A percentile compares a stretch with the other conserved stretches of the same genome.
These are phyloP conservation scores for Coleophora deauratella DNA, from an alignment of 2,888 invertebrate genomes.

Conservation along the genomic window DNA sequence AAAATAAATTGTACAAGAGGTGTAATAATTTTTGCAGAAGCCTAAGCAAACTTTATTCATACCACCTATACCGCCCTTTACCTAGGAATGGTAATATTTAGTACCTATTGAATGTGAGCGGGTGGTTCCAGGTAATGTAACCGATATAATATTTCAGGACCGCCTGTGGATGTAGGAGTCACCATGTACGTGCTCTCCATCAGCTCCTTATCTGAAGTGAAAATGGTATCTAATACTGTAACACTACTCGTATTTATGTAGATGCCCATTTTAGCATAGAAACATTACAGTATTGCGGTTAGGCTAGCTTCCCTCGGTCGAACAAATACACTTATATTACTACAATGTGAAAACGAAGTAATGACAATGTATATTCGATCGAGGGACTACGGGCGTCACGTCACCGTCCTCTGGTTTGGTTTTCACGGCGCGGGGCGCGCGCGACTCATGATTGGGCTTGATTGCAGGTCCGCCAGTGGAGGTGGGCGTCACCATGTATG, in stretches of 20 bases:
- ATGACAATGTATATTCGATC: slow-evolving; percentile 29
- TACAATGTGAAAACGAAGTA: not conserved
- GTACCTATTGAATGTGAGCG: no score
- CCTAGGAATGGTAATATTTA: no score
- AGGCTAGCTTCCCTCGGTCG: slow-evolving; percentile 39
- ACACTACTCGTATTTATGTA: slow-evolving; percentile 39
- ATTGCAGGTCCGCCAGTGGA: slow-evolving; percentile 97
- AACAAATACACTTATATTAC: slow-evolving; percentile 22
- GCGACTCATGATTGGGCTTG: slow-evolving; percentile 68
- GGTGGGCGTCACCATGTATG: slow-evolving; percentile 98
- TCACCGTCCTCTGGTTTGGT: slow-evolving; percentile 48
- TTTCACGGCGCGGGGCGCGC: slow-evolving; percentile 41
- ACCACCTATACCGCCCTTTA: no score
- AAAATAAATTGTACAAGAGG: no score
- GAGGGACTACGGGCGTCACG: slow-evolving; percentile 33
- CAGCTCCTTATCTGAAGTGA: slow-evolving; percentile 87
- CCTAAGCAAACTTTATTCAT: no score
- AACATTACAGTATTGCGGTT: slow-evolving; percentile 19
- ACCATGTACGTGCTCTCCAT: slow-evolving; percentile 89
- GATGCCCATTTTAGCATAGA: slow-evolving; percentile 31
- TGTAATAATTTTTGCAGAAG: no score
- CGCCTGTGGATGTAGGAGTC: slow-evolving; percentile 85
- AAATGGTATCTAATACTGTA: slow-evolving; percentile 78
- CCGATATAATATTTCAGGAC: slow-evolving; percentile 75
- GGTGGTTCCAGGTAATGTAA: slow-evolving; percentile 29